A percentile compares a stretch with the other conserved stretches of the same genome.
phyloP scores from a whole-genome alignment of 2,113 vertebrate genomes.

The Phalacrocorax brasilianus region DNA sequence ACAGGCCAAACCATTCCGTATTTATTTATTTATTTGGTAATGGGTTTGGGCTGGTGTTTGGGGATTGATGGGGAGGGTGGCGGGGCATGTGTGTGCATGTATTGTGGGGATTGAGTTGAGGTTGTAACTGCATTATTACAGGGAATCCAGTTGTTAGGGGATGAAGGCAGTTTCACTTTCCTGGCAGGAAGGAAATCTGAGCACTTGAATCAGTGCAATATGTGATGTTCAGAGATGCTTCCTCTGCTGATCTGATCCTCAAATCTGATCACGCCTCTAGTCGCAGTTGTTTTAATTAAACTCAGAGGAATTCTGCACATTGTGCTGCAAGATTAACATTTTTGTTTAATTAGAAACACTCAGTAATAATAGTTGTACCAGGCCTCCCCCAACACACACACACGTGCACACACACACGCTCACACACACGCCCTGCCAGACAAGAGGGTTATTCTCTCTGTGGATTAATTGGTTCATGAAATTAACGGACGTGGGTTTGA shows the following conservation, averaged over 20 bases:
- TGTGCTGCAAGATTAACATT: slow-evolving; percentile 67
- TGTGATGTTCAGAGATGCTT: neutral
- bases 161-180: neutral
- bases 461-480: neutral
- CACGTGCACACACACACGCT: neutral
- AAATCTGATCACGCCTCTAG: slow-evolving; percentile 46
- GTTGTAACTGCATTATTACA: neutral
- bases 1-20: neutral
- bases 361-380: neutral
- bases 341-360: slow-evolving; percentile 75
- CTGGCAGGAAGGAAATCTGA: slow-evolving; percentile 33
- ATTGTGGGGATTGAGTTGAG: neutral
- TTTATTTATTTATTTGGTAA: neutral
- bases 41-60: neutral
- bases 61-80: neutral
- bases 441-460: neutral
- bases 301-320: slow-evolving; percentile 72
- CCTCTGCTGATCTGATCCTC: slow-evolving; percentile 32
- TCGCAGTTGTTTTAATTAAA: slow-evolving; percentile 76
- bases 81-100: neutral
- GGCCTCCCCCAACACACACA: neutral
- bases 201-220: neutral
- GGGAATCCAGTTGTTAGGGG: neutral
- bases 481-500: neutral
- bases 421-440: neutral